Conservation (phyloP, 1,140 invertebrate genomes). For the Eurytemora carolleeae region DNA sequence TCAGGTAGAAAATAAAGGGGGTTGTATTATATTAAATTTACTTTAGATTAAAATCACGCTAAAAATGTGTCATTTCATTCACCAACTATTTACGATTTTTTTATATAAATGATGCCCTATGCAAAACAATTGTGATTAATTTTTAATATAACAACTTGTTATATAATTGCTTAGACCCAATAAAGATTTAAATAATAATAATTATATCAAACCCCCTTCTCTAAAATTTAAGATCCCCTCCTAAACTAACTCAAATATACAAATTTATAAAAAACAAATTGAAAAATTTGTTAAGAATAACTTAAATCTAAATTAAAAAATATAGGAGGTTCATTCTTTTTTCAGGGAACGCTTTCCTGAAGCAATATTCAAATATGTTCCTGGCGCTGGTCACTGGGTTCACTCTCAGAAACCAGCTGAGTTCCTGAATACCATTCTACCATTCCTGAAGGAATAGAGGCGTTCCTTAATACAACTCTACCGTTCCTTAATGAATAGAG, state of each 20-base stretch:
- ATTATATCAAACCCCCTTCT: not conserved
- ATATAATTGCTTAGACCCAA: not conserved
- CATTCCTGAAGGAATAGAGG: too few species aligned
- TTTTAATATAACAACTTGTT: too few species aligned
- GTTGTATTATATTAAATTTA: too few species aligned
- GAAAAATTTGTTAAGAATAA: not conserved
- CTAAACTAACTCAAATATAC: not conserved
- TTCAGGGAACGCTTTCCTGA: constrained; percentile 51
- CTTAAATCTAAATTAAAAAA: not conserved
- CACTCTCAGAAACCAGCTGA: constrained; percentile 68
- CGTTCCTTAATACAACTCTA: too few species aligned
- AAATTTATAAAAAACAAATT: not conserved
- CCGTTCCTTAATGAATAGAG: too few species aligned
- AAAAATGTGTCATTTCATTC: not conserved
- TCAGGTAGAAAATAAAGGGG: too few species aligned
- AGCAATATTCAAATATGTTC: constrained; percentile 46
- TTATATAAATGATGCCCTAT: not conserved
- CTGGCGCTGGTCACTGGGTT: constrained; percentile 70
- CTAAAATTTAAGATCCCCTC: not conserved
- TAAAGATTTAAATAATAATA: not conserved
- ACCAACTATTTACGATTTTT: not conserved
- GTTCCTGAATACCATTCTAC: constrained; percentile 38
- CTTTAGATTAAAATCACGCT: not conserved
- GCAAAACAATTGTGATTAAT: too few species aligned
- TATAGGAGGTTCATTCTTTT: too few species aligned